Evolutionary conservation across 2,113 vertebrate species (phyloP).

Genomic region (Cacatua alba): DNA sequence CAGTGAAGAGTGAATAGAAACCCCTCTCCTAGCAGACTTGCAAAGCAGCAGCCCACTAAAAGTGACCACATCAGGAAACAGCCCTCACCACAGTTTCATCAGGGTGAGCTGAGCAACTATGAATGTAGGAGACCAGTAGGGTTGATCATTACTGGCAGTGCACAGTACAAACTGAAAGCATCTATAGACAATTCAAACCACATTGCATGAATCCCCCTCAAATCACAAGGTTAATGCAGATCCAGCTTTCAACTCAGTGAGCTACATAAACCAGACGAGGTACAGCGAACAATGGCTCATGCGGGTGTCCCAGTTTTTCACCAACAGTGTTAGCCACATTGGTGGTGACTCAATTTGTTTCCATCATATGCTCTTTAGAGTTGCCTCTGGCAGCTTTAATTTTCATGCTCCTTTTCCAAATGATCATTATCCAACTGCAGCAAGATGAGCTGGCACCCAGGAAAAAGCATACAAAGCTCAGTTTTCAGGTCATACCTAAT

Average conservation of each 20-base stretch:
- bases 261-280: constrained; percentile 66
- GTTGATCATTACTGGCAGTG: not conserved
- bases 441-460: not conserved
- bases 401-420: not conserved
- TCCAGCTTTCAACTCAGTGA: constrained; percentile 47
- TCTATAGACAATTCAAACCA: constrained; percentile 51
- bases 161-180: not conserved
- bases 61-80: constrained; percentile 27
- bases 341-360: constrained; percentile 55
- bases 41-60: not conserved
- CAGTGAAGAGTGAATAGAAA: not conserved
- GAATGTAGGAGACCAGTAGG: constrained; percentile 19
- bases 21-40: not conserved
- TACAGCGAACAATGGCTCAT: constrained; percentile 43
- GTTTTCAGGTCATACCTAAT: not conserved
- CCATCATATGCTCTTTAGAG: constrained; percentile 35
- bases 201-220: constrained; percentile 20
- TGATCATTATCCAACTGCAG: not conserved
- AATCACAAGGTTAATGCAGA: constrained; percentile 32
- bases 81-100: not conserved
- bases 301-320: constrained; percentile 58
- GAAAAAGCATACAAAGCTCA: fast-evolving
- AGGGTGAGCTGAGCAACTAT: not conserved
- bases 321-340: constrained; percentile 46
- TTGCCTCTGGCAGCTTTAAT: constrained; percentile 41